Evolutionary conservation across 2,888 invertebrate species (phyloP).

Genomic region (Dolichopus griseipennis): DNA sequence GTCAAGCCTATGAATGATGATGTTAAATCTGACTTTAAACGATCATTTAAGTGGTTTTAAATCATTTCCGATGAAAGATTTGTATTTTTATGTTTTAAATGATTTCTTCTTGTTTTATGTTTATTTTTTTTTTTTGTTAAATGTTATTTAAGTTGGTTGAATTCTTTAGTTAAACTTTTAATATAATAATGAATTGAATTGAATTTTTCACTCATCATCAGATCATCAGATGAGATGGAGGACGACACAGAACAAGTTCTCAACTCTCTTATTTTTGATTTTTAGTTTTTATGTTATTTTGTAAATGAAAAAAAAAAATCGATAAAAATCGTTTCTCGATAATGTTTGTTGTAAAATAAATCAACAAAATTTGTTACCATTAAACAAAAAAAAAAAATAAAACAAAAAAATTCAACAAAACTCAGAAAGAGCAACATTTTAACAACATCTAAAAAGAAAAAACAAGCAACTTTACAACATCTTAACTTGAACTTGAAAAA

Average conservation of each 20-base stretch:
- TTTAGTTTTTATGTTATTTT: neutral
- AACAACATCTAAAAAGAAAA: neutral
- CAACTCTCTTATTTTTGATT: neutral
- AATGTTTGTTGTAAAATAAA: neutral
- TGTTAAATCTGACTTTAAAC: slow-evolving; percentile 1
- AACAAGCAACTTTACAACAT: neutral
- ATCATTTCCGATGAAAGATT: slow-evolving; percentile 6
- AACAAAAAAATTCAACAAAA: neutral
- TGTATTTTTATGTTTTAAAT: neutral
- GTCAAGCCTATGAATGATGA: neutral
- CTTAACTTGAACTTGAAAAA: neutral
- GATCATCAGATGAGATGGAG: too few species aligned
- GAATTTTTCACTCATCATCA: too few species aligned
- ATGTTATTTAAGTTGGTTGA: too few species aligned
- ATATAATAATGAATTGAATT: too few species aligned
- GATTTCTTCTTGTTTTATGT: too few species aligned
- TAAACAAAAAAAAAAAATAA: neutral
- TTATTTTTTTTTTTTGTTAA: too few species aligned
- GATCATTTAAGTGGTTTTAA: slow-evolving; percentile 6
- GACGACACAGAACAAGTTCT: neutral
- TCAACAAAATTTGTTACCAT: slow-evolving; percentile 3
- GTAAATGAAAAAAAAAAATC: neutral
- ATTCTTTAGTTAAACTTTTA: too few species aligned
- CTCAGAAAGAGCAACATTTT: too few species aligned
- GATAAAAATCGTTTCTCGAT: neutral